Evolutionary conservation across 2,888 invertebrate genomes (phyloP).

Genomic region (Ischnus inquisitorius): DNA sequence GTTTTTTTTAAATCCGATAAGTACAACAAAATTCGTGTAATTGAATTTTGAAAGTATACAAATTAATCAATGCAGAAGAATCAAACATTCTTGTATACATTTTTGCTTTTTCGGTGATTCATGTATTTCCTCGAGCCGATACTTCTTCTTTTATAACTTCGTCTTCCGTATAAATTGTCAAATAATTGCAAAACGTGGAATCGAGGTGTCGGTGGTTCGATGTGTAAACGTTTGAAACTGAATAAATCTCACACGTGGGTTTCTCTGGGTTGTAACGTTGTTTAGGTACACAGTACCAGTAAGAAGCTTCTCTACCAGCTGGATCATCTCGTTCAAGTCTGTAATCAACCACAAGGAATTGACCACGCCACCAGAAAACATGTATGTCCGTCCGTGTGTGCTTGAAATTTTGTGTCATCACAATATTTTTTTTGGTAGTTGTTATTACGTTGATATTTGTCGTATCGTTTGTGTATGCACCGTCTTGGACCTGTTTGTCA

Average conservation of each 20-base stretch:
- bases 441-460: constrained; percentile 13
- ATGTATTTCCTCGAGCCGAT: constrained; percentile 8
- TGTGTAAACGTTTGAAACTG: constrained; percentile 58
- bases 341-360: constrained; percentile 92
- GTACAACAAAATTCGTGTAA: too few relatives aligned
- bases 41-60: too few relatives aligned
- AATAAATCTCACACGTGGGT: constrained; percentile 67
- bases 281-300: constrained; percentile 96
- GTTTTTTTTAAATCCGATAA: neutral
- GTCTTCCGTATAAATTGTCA: constrained; percentile 28
- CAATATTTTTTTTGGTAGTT: constrained; percentile 21
- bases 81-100: neutral
- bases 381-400: constrained; percentile 86
- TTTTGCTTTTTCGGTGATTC: neutral
- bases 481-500: constrained; percentile 57
- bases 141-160: neutral
- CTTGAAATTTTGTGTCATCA: constrained; percentile 58
- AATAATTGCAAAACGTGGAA: constrained; percentile 60
- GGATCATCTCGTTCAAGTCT: constrained; percentile 98
- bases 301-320: constrained; percentile 98
- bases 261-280: constrained; percentile 79
- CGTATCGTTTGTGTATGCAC: constrained; percentile 38
- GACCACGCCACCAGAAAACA: constrained; percentile 92
- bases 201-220: constrained; percentile 62
- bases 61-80: neutral